These are phyloP conservation scores for Cydia strobilella DNA, from an alignment of 1,140 invertebrate species.

Conservation along the genomic window DNA sequence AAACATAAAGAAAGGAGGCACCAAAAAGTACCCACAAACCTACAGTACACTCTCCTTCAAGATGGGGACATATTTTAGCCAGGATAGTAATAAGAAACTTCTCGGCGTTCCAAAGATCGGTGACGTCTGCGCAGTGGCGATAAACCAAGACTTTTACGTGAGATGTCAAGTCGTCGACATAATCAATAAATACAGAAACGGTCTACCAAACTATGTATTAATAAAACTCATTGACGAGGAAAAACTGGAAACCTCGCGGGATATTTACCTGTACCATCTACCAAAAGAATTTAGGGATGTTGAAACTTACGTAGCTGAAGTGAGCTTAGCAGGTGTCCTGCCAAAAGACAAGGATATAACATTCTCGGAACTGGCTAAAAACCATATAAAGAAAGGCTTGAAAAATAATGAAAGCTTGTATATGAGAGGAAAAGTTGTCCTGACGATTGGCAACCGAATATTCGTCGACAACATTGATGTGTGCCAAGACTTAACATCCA, in stretches of 20 bases:
- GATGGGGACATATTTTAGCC: slow-evolving; percentile 65
- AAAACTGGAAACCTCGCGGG: slow-evolving; percentile 50
- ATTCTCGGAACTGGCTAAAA: slow-evolving; percentile 57
- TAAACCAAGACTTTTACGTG: slow-evolving; percentile 57
- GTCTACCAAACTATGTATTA: slow-evolving; percentile 59
- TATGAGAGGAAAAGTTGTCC: slow-evolving; percentile 56
- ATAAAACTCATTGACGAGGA: slow-evolving; percentile 72
- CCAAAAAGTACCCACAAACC: slow-evolving; percentile 57
- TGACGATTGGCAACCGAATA: slow-evolving; percentile 64
- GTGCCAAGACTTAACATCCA: slow-evolving; percentile 60
- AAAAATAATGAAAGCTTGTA: slow-evolving; percentile 56
- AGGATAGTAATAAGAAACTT: slow-evolving; percentile 58
- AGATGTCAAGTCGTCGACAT: slow-evolving; percentile 71
- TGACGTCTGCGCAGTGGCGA: slow-evolving; percentile 65
- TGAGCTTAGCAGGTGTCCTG: slow-evolving; percentile 64
- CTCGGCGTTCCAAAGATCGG: slow-evolving; percentile 62
- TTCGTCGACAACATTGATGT: slow-evolving; percentile 67
- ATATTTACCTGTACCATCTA: slow-evolving; percentile 64
- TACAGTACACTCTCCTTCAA: slow-evolving; percentile 62
- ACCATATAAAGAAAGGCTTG: slow-evolving; percentile 55
- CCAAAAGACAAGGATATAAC: slow-evolving; percentile 68
- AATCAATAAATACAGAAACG: slow-evolving; percentile 46
- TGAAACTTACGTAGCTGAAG: slow-evolving; percentile 55
- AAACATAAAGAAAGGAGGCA: slow-evolving; percentile 43
- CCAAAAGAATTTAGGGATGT: slow-evolving; percentile 65